Evolutionary conservation across 2,113 vertebrate species (phyloP), one percentile per base, ranked within the genome.

Genomic region (Syngnathus scovelli): DNA sequence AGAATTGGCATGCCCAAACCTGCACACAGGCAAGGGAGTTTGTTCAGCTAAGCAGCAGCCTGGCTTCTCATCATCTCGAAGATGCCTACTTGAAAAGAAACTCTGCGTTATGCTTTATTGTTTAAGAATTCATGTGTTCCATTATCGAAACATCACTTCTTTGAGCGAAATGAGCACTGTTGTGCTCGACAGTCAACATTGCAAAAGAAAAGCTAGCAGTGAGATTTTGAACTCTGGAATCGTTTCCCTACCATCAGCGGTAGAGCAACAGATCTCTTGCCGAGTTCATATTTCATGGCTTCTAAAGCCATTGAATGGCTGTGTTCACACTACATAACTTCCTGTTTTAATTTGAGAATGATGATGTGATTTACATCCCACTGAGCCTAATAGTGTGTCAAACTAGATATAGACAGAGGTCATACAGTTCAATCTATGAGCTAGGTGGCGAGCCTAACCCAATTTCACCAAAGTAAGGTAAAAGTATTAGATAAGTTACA

Each of bases 1-100:
- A 54, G 55, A 62, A 46, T 54, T 33, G 69, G 54, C 87, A 54
- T 70, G 85, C 51, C 75, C 23, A 61, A 69, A 83, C 84, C 6
- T 11, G 84, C 58, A 71, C 6, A 43, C 41, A 61, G 2, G 36
- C 19, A 11, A 62, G 12, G 56, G n/a, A 33, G 37, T 19, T 36
- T 0, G 37, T 23, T 63, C 67, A 67, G 37, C 71, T 21, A 39
- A 51, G 49, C 55, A 66, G 63, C n/a, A 44, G 44, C 27, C 15
- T 61, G 27, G 60, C 23, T 74, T 46, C 18, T 7, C 39, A 39
- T 23, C 19, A 36, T 18, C 36, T 13, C 18, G 6, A 8, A 33
- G 36, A 61, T 43, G 11, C 5, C 8, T 7, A 39, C 38, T 41
- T 41, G 37, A 3, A 61, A 16, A 60, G 1, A 61, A 12, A 61